Evolutionary conservation across 2,888 invertebrate species (phyloP).

Genomic region (Augiades crinisus): DNA sequence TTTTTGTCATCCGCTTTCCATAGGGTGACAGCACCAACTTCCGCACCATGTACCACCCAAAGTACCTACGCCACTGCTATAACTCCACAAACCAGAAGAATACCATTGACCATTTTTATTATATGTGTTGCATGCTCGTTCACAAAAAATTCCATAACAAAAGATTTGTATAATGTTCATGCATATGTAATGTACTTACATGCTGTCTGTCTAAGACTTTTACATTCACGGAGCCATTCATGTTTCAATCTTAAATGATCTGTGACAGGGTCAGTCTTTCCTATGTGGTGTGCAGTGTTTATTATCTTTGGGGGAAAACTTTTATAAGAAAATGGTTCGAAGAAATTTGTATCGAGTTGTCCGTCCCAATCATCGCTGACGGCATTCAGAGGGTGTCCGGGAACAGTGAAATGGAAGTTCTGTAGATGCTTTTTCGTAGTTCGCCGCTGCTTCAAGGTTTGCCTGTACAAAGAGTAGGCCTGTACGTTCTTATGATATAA

Average conservation of each 20-base stretch:
- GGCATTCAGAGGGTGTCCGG: slow-evolving; percentile 52
- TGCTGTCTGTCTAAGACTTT: slow-evolving; percentile 35
- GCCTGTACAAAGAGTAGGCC: slow-evolving; percentile 46
- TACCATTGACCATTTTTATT: too few relatives aligned
- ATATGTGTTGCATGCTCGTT: too few relatives aligned
- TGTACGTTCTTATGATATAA: slow-evolving; percentile 45
- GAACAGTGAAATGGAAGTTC: slow-evolving; percentile 44
- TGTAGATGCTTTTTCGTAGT: slow-evolving; percentile 29
- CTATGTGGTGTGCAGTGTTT: slow-evolving; percentile 43
- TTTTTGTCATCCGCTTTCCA: too few relatives aligned
- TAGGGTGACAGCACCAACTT: too few relatives aligned
- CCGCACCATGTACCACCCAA: too few relatives aligned
- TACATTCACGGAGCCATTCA: slow-evolving; percentile 45
- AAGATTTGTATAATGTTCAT: too few relatives aligned
- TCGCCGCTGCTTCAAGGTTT: slow-evolving; percentile 44
- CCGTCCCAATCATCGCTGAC: slow-evolving; percentile 67
- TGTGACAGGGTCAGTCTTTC: slow-evolving; percentile 56
- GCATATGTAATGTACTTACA: slow-evolving; percentile 38
- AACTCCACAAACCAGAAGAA: too few relatives aligned
- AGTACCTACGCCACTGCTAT: too few relatives aligned
- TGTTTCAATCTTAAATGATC: slow-evolving; percentile 50
- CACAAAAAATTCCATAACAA: too few relatives aligned
- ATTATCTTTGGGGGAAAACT: slow-evolving; percentile 60
- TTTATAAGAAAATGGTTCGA: slow-evolving; percentile 58
- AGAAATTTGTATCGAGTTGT: slow-evolving; percentile 52